Evolutionary conservation across 1,140 invertebrate genomes (phyloP), one percentile per base, ranked within the genome.

Genomic region (Megalonaias nervosa): DNA sequence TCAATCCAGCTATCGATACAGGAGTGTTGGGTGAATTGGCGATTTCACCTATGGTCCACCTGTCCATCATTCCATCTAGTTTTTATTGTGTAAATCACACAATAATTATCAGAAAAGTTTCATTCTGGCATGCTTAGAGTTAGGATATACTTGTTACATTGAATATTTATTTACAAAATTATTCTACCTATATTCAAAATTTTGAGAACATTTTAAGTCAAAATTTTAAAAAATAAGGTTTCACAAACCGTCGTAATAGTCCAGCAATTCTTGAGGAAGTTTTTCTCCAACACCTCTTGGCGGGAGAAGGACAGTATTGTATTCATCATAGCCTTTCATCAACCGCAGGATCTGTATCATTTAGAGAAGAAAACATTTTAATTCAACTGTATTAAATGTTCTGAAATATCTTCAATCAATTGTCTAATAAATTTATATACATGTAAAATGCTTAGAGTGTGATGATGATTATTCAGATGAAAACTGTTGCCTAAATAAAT

Each of bases 251-350:
- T 90, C 89, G 82, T 90, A 91, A 77, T 82, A 91, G 17, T 90
- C 86, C 11, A 87, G 61, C 11, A 91, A 82, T 80, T 91, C 90
- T 59, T 74, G 77, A 16, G 90, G 91, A 12, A 91, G 80, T 85
- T 90, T 90, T 31, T 91, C 89, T 14, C 82, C 82, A 19, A 89
- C 76, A 48, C 56, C 31, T 67, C 91, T 75, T 12, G 91, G 90
- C 61, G 91, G 91, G 21, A 91, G 84, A 9, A 91, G 82, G 15
- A 91, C 81, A 9, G 88, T 91, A 75, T 89, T 89, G 79, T 87
- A 89, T 73, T 91, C 88, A 83, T 91, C 91, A 84, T 91, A 91
- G n/a, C 90, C 89, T 74, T 87, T 88, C 87, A 91, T 90, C 55
- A 91, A 81, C 15, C 90, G 80, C 70, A 91, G 75, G 59, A 91